A percentile compares a stretch with the other conserved stretches of the same genome.
Evolutionary conservation across 2,797 vertebrate genomes (phyloP).

Genomic region (Lerista edwardsae): DNA sequence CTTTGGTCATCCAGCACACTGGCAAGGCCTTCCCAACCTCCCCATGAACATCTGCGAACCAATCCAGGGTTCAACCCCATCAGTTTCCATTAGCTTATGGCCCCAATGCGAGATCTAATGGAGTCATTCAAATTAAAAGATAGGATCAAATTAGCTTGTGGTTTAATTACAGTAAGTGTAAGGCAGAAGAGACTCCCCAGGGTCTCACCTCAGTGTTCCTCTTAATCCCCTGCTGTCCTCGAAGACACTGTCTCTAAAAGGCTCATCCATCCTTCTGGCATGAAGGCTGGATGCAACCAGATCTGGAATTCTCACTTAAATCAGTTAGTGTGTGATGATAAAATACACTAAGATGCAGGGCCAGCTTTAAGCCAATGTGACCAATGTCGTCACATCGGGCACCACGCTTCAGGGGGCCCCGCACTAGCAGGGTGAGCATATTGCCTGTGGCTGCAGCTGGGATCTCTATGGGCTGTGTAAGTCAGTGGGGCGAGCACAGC

Average conservation of each 20-base stretch:
- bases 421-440: too few species aligned
- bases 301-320: not conserved
- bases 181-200: not conserved
- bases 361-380: too few species aligned
- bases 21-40: not conserved
- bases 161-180: conserved; percentile 27
- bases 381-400: too few species aligned
- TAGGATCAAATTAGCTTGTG: conserved; percentile 13
- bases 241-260: not conserved
- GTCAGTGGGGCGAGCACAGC: too few species aligned
- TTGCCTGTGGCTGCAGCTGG: too few species aligned
- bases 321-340: not conserved
- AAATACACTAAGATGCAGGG: too few species aligned
- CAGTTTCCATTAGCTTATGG: not conserved
- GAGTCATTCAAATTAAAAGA: not conserved
- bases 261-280: not conserved
- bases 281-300: not conserved
- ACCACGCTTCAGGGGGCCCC: too few species aligned
- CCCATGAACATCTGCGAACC: not conserved
- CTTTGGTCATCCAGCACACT: not conserved
- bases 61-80: not conserved
- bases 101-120: not conserved
- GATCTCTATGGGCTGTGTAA: too few species aligned
- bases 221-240: conserved; percentile 15
- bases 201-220: conserved; percentile 2